A percentile compares a stretch with the other conserved stretches of the same genome.
Conservation (phyloP, 2,797 vertebrate genomes). For the Ctenosaura bakeri region DNA sequence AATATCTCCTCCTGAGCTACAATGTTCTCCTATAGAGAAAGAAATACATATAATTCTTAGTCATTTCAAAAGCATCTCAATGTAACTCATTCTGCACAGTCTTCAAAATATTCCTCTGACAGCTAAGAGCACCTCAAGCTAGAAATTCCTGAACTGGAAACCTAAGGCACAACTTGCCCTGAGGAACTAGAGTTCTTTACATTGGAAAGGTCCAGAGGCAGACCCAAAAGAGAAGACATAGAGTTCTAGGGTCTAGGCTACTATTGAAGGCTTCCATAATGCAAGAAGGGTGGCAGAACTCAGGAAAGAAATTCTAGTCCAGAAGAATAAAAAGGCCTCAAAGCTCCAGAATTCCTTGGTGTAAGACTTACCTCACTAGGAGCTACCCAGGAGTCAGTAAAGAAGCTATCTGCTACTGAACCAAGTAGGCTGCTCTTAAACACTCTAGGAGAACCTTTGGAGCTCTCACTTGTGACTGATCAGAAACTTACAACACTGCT, state of each 20-base stretch:
- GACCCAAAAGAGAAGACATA: neutral
- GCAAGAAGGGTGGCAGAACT: neutral
- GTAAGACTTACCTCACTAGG: neutral
- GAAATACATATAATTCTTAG: neutral
- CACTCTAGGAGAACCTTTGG: neutral
- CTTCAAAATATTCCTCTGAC: neutral
- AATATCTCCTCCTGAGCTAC: conserved; percentile 40
- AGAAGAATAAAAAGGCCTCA: no score
- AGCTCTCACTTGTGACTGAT: neutral
- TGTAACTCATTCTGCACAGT: neutral
- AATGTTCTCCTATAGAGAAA: conserved; percentile 36
- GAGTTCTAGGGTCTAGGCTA: neutral
- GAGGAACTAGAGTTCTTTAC: neutral
- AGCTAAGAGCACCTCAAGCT: neutral
- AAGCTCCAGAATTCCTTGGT: neutral
- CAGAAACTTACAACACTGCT: no score
- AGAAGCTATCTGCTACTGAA: neutral
- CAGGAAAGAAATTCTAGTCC: neutral
- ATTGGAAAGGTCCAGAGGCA: neutral
- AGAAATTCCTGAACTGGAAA: neutral
- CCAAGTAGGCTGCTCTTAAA: neutral
- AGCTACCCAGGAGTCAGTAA: neutral
- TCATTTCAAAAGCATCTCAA: neutral
- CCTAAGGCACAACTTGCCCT: neutral
- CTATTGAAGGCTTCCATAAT: neutral